Percentiles rank a stretch among this genome's conserved stretches.
Conservation (phyloP, 2,113 vertebrate species). For the Podiceps cristatus region DNA sequence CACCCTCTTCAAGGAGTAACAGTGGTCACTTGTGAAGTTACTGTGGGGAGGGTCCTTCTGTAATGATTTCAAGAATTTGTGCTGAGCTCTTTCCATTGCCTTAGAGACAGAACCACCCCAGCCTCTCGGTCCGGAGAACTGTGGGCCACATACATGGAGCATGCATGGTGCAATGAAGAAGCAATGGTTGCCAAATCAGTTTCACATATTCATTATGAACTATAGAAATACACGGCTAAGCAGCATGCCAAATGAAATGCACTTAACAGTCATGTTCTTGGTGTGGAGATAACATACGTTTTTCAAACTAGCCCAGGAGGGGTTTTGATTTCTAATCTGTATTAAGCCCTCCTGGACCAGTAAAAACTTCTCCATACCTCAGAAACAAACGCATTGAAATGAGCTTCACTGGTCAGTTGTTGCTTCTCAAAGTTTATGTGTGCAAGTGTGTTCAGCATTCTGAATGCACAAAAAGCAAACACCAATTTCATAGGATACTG, state of each 20-base stretch:
- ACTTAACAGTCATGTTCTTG: neutral
- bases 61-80: conserved; percentile 69
- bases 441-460: conserved; percentile 53
- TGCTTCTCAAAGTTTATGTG: conserved; percentile 53
- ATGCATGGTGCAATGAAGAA: conserved; percentile 69
- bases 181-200: conserved; percentile 74
- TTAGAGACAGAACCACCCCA: conserved; percentile 76
- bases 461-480: conserved; percentile 66
- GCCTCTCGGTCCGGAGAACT: conserved; percentile 68
- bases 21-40: conserved; percentile 69
- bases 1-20: conserved; percentile 71
- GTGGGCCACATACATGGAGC: conserved; percentile 51
- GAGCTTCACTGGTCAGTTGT: conserved; percentile 65
- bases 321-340: neutral
- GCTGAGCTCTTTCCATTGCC: conserved; percentile 76
- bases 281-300: conserved; percentile 40
- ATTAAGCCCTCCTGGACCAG: conserved; percentile 27
- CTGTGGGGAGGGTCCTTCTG: conserved; percentile 47
- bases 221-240: conserved; percentile 26
- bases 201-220: conserved; percentile 50
- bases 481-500: conserved; percentile 19
- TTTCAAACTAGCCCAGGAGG: conserved; percentile 47
- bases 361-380: conserved; percentile 52
- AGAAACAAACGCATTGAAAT: conserved; percentile 39
- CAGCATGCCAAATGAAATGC: conserved; percentile 40